Conservation (phyloP, 2,888 invertebrate species). For the Spisula subtruncata region DNA sequence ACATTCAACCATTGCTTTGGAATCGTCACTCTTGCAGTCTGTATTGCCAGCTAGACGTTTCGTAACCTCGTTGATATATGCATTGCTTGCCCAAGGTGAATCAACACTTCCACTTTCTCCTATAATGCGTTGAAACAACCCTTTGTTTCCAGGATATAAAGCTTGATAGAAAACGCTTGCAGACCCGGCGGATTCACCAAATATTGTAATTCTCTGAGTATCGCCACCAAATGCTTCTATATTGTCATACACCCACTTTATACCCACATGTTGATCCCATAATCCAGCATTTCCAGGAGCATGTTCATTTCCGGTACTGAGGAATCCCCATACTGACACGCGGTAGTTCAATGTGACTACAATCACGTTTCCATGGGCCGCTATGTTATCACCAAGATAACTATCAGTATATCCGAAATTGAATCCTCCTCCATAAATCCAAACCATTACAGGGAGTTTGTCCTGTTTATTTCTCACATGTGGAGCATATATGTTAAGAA, state of each 20-base stretch:
- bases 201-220: conserved; percentile 70
- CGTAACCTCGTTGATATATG: background rate
- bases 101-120: conserved; percentile 72
- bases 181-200: conserved; percentile 79
- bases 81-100: background rate
- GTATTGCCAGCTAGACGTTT: conserved; percentile 7
- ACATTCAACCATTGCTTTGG: conserved; percentile 25
- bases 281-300: conserved; percentile 78
- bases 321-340: conserved; percentile 75
- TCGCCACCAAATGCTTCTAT: conserved; percentile 75
- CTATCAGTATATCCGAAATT: conserved; percentile 41
- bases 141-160: conserved; percentile 70
- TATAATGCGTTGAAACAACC: conserved; percentile 76
- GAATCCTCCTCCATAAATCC: conserved; percentile 65
- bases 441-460: conserved; percentile 61
- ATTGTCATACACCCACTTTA: conserved; percentile 79
- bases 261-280: conserved; percentile 78
- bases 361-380: conserved; percentile 62
- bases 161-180: conserved; percentile 72
- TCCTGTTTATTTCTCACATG: background rate
- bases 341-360: conserved; percentile 77
- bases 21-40: conserved; percentile 27
- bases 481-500: conserved; percentile 63
- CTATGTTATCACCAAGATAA: conserved; percentile 54
- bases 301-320: conserved; percentile 65